A percentile compares a stretch with the other conserved stretches of the same genome.
Conservation (phyloP, 2,797 vertebrate genomes). For the Enteromius treurensis region DNA sequence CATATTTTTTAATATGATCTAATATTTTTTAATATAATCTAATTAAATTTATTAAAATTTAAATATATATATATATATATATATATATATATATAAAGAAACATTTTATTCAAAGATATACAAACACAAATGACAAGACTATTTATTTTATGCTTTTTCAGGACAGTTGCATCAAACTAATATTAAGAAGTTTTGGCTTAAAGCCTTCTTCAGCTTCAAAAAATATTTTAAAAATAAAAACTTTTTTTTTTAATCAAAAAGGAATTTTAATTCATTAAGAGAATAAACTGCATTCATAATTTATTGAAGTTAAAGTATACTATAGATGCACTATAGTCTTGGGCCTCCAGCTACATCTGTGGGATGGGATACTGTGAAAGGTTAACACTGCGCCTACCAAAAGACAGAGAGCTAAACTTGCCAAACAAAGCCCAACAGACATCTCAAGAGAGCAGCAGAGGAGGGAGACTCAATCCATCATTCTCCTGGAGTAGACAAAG, state of each 20-base stretch:
- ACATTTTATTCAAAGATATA: background rate
- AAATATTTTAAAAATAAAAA: background rate
- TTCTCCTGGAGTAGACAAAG: constrained; percentile 62
- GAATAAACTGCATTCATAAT: background rate
- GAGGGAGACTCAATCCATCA: constrained; percentile 63
- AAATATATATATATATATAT: too few relatives aligned
- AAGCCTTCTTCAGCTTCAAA: background rate
- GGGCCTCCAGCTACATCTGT: background rate
- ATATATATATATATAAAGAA: too few relatives aligned
- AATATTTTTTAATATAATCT: too few relatives aligned
- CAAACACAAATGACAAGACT: background rate
- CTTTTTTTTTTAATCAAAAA: too few relatives aligned
- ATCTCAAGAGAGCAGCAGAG: constrained; percentile 42
- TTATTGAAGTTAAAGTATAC: background rate
- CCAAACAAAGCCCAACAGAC: constrained; percentile 39
- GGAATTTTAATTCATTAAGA: background rate
- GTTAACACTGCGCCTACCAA: constrained; percentile 6
- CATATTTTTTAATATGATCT: too few relatives aligned
- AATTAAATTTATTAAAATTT: background rate
- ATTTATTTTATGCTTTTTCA: background rate
- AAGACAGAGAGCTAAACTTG: background rate
- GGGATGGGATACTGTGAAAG: constrained; percentile 13
- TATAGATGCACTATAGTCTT: background rate
- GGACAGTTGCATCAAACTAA: background rate
- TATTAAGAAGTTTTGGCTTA: background rate